Evolutionary conservation across 2,888 invertebrate genomes (phyloP).

Genomic region (Aphodius sticticus): DNA sequence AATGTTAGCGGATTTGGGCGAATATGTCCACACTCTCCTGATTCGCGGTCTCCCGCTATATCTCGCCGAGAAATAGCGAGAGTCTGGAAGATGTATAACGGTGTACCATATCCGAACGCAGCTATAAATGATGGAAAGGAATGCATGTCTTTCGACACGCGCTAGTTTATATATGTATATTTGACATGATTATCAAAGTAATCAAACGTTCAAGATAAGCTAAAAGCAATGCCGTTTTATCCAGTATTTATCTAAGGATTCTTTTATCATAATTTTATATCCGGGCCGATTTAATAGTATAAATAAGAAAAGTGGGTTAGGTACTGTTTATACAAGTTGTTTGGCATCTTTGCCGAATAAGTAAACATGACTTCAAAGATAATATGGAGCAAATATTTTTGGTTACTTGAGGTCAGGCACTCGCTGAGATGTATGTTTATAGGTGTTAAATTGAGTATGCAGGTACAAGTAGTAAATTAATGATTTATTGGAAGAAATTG

Average conservation of each 20-base stretch:
- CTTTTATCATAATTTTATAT: neutral
- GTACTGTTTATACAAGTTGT: neutral
- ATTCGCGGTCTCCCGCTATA: too few species aligned
- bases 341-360: neutral
- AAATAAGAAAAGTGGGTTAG: neutral
- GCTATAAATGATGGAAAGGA: neutral
- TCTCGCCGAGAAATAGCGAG: too few species aligned
- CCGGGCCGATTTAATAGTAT: neutral
- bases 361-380: neutral
- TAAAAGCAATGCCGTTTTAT: neutral
- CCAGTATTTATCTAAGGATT: neutral
- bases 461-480: neutral
- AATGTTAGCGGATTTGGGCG: too few species aligned
- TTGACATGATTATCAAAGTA: neutral
- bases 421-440: neutral
- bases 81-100: too few species aligned
- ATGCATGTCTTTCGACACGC: neutral
- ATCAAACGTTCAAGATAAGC: neutral
- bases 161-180: neutral
- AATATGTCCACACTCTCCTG: too few species aligned
- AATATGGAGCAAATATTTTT: neutral
- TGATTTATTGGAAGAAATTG: neutral
- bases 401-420: neutral
- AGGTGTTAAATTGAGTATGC: neutral
- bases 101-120: too few species aligned